These are phyloP conservation scores for Epinephelus fuscoguttatus DNA, from an alignment of 2,113 vertebrate species.

Conservation along the genomic window DNA sequence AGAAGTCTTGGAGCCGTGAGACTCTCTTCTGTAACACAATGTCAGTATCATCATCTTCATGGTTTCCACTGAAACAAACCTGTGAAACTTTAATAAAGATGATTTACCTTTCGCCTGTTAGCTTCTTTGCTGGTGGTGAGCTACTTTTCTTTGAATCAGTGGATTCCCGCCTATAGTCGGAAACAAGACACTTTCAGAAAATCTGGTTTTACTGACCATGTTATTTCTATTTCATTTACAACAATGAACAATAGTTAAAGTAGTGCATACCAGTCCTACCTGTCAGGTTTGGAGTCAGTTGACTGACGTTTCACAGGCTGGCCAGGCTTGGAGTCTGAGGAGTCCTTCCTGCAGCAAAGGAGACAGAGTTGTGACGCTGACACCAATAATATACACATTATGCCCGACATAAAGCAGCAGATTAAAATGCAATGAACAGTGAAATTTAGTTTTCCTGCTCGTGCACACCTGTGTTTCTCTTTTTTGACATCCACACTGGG, in stretches of 20 bases:
- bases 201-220: not conserved
- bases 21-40: constrained; percentile 82
- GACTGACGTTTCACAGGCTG: constrained; percentile 68
- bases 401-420: not conserved
- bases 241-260: not conserved
- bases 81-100: not conserved
- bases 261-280: constrained; percentile 71
- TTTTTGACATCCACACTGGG: constrained; percentile 75
- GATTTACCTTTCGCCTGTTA: constrained; percentile 85
- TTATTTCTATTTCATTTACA: not conserved
- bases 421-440: not conserved
- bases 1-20: constrained; percentile 74
- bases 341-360: constrained; percentile 79
- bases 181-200: constrained; percentile 15
- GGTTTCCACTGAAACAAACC: constrained; percentile 1
- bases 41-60: not conserved
- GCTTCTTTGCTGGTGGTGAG: constrained; percentile 87
- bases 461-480: constrained; percentile 83
- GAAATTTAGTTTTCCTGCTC: constrained; percentile 9
- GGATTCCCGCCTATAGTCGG: constrained; percentile 86
- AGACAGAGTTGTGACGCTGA: not conserved
- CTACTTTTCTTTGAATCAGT: constrained; percentile 83
- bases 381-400: not conserved
- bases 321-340: constrained; percentile 74
- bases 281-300: constrained; percentile 68